Conservation (phyloP, 1,140 invertebrate genomes). For the Teleogryllus occipitalis region DNA sequence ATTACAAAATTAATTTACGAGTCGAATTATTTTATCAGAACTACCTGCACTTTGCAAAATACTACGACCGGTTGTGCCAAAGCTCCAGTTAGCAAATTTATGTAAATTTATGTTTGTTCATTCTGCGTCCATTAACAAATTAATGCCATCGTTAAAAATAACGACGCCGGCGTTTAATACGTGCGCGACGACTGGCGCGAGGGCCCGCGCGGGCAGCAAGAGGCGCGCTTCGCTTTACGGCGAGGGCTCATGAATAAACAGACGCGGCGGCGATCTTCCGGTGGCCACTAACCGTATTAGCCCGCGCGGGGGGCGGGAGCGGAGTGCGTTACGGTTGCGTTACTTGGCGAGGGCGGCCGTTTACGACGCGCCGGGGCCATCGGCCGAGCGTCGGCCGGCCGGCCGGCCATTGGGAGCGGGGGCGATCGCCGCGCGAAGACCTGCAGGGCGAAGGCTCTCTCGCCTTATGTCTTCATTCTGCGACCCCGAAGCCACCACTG, state of each 20-base stretch:
- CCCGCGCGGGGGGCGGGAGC: too few relatives aligned
- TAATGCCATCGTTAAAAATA: neutral
- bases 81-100: neutral
- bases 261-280: neutral
- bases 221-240: neutral
- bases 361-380: too few relatives aligned
- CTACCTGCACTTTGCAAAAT: neutral
- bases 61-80: neutral
- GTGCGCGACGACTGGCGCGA: neutral
- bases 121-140: neutral
- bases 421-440: too few relatives aligned
- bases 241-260: neutral
- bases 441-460: neutral
- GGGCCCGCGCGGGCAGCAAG: too few relatives aligned
- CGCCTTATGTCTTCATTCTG: neutral
- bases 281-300: neutral
- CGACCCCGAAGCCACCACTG: neutral
- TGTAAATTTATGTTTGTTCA: constrained; percentile 6
- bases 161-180: neutral
- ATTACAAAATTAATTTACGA: constrained; percentile 6
- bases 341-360: too few relatives aligned
- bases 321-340: too few relatives aligned
- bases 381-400: too few relatives aligned
- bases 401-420: too few relatives aligned
- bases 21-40: constrained; percentile 2